Percentiles rank a stretch among this genome's conserved stretches.
phyloP scores from a whole-genome alignment of 2,888 invertebrate genomes.

The Drosophila borealis region DNA sequence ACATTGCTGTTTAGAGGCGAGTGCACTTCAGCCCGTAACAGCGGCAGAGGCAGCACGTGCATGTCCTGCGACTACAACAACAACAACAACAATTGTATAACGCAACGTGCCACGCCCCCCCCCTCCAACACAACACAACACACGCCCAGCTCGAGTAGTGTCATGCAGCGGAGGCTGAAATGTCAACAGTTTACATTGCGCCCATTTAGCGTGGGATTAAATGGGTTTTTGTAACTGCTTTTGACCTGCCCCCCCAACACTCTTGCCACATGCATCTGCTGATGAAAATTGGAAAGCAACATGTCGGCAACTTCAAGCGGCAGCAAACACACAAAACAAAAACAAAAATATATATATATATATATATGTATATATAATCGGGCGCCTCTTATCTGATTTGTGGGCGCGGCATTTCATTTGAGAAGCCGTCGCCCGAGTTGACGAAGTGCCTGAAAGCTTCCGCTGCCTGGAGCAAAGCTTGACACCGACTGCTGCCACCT shows the following conservation, averaged over 20 bases:
- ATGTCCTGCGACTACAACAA: slow-evolving; percentile 39
- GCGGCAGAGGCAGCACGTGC: slow-evolving; percentile 56
- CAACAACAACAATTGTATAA: slow-evolving; percentile 49
- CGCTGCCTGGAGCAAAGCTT: slow-evolving; percentile 53
- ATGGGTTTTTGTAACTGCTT: slow-evolving; percentile 69
- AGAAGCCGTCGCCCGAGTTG: slow-evolving; percentile 44
- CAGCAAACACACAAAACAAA: slow-evolving; percentile 20
- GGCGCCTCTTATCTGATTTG: slow-evolving; percentile 71
- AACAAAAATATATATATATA: too few species aligned
- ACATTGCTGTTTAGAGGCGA: slow-evolving; percentile 68
- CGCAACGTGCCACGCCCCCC: slow-evolving; percentile 33
- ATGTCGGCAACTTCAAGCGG: slow-evolving; percentile 68
- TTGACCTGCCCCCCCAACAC: slow-evolving; percentile 45
- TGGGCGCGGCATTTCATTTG: slow-evolving; percentile 47
- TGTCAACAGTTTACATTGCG: slow-evolving; percentile 78
- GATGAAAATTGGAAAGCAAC: slow-evolving; percentile 66
- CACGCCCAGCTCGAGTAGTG: slow-evolving; percentile 35
- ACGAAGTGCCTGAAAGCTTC: slow-evolving; percentile 78
- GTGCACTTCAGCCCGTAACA: slow-evolving; percentile 55
- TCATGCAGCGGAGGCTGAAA: slow-evolving; percentile 72
- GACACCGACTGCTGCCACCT: slow-evolving; percentile 62
- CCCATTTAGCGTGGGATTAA: slow-evolving; percentile 79
- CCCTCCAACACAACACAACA: too few species aligned
- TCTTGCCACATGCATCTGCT: slow-evolving; percentile 40
- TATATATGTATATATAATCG: slow-evolving; percentile 37